Base-by-base conservation (phyloP, 2,113 vertebrate species). In the Charadrius vociferus region DNA sequence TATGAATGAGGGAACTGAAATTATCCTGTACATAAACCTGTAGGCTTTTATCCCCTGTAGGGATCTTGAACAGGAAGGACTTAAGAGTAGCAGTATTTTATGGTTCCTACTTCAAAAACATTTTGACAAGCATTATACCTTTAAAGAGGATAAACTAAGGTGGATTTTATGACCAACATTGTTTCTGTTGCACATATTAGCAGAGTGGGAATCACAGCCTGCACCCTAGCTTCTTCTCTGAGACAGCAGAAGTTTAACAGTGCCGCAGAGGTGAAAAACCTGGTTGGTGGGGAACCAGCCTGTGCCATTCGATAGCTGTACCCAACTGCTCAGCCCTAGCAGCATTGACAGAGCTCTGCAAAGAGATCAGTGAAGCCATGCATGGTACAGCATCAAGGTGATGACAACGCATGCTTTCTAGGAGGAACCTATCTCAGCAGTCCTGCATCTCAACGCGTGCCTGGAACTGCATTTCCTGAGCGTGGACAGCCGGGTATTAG, bases 401-500 rank as follows among this genome's bases (percentile, higher is more conserved):
- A 18, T 16, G 45, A 20, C 3, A 8, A 37, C 1, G 1, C 5
- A 1, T 20, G 26, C 41, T 63, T 63, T 67, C 47, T 49, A 36
- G 49, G 72, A 49, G 29, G 49, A 93, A 39, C n/a, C 11, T 74
- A 3, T 59, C 24, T 20, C 52, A n/a, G 16, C 52, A 50, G 56
- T 36, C 30, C 55, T 62, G 41, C 27, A 29, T 56, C 84, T 61
- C 78, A 43, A 20, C 36, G 20, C 0, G 3, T 18, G 50, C 50
- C 49, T 73, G 65, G 49, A 73, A 30, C 26, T 52, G 24, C 53
- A 17, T 37, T 68, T 55, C 55, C 30, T 61, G 36, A 29, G 10
- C 14, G 12, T 3, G 34, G n/a, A 41, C 67, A 55, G 37, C 2
- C 0, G 0, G 15, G 12, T 15, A 22, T 10, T 53, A 13, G 6